Percentiles rank a stretch among this genome's conserved stretches.
phyloP scores from a whole-genome alignment of 2,113 vertebrate species.

The Pleuronectes platessa region DNA sequence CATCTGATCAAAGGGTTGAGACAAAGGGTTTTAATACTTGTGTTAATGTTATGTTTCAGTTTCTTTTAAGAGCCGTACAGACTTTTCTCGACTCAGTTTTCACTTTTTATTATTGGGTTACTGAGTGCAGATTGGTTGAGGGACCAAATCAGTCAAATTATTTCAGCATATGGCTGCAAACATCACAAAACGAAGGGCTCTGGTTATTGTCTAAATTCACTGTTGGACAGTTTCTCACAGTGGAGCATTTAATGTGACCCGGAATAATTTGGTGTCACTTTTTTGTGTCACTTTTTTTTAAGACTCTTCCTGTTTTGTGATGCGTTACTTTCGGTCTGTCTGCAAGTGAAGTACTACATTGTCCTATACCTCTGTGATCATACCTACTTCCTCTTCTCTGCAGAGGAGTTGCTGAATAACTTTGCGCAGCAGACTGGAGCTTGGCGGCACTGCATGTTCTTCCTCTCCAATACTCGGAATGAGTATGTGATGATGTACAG shows the following conservation, averaged over 20 bases:
- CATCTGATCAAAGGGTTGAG: too few species aligned
- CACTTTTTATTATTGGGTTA: too few species aligned
- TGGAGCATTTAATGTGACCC: neutral
- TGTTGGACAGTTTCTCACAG: neutral
- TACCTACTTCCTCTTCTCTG: slow-evolving; percentile 73
- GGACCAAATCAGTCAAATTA: too few species aligned
- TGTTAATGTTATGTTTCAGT: too few species aligned
- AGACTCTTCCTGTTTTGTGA: slow-evolving; percentile 55
- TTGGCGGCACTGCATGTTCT: slow-evolving; percentile 97
- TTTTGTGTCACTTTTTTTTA: slow-evolving; percentile 4
- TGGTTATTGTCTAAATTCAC: neutral
- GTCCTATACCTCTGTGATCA: slow-evolving; percentile 28
- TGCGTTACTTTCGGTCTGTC: slow-evolving; percentile 39
- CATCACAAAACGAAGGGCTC: neutral
- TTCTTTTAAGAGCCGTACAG: too few species aligned
- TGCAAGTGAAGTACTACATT: slow-evolving; percentile 18
- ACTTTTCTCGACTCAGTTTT: too few species aligned
- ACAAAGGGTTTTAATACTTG: too few species aligned
- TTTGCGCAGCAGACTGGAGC: slow-evolving; percentile 98
- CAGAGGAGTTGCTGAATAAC: slow-evolving; percentile 98
- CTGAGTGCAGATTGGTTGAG: too few species aligned
- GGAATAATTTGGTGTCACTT: slow-evolving; percentile 3
- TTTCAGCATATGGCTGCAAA: neutral
- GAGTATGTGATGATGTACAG: slow-evolving; percentile 99
- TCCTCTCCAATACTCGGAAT: slow-evolving; percentile 96